Evolutionary conservation across 2,797 vertebrate species (phyloP), one percentile per base, ranked within the genome.

Genomic region (Mormyrus hasselquistii): DNA sequence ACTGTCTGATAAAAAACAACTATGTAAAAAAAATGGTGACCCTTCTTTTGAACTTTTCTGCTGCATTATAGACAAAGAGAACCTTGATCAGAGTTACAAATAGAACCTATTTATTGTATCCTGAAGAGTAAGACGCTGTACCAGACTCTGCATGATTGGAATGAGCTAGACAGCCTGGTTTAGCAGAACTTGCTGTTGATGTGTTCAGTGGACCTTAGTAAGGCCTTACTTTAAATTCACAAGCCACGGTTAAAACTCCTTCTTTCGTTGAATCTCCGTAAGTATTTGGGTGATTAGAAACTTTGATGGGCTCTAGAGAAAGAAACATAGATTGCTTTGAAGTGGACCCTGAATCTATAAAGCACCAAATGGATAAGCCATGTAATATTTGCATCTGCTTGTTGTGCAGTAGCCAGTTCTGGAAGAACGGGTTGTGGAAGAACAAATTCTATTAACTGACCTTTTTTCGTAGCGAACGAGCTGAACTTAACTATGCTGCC

Each of bases 391-490:
- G 53, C 86, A 57, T 52, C 7, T 59, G 52, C 53, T 59, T 57
- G 25, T 57, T 38, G 53, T 2, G 10, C 6, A 19, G 49, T 29
- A 38, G 47, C 34, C 53, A 19, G 29, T 87, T 87, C 86, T 57
- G 53, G 3, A 82, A 82, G 38, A 82, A 82, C 19, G 19, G 29
- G 7, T 25, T 52, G 85, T 57, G 34, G 25, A 57, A 59, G 82
- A 85, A 53, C 52, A 57, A 57, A 59, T 87, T 85, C 86, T 41
- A 34, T 87, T 55, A 87, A 16, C 14, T 87, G 86, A 87, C 34
- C 53, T 87, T 59, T 57, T 57, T 52, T 41, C 16, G n/a, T 38
- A 57, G 7, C 25, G 86, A 87, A 59, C 2, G 34, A 87, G 86
- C 34, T 14, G 34, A 87, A 41, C 14, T 52, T 29, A 57, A 87